These are phyloP conservation scores for Agapostemon virescens DNA, from an alignment of 2,888 invertebrate species.

Conservation along the genomic window DNA sequence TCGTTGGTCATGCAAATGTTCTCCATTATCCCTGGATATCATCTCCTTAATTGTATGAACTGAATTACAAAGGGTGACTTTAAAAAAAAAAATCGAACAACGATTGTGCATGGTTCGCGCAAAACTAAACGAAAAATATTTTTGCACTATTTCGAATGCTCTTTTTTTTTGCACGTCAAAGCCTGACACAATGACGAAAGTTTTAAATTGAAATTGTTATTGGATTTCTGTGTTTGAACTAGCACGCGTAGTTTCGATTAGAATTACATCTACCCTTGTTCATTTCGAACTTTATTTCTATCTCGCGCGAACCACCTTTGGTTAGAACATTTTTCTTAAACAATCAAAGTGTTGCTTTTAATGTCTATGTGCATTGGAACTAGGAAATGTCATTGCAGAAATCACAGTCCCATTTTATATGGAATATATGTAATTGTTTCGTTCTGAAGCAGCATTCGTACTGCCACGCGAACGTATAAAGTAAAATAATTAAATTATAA, in stretches of 20 bases:
- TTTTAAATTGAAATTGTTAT: conserved; percentile 9
- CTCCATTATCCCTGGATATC: neutral
- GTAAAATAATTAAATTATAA: neutral
- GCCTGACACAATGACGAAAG: neutral
- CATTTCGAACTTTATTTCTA: neutral
- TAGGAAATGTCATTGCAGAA: neutral
- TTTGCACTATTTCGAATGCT: neutral
- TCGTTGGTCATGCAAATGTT: neutral
- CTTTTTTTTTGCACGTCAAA: neutral
- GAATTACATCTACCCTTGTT: neutral
- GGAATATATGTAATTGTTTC: neutral
- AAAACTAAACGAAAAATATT: neutral
- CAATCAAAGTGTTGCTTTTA: neutral
- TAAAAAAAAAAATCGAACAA: neutral
- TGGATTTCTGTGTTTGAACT: conserved; percentile 1
- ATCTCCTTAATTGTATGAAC: neutral
- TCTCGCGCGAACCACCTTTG: neutral
- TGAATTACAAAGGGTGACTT: neutral
- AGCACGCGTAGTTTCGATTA: conserved; percentile 2
- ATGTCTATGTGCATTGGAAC: neutral
- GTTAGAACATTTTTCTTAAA: neutral
- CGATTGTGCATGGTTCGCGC: neutral
- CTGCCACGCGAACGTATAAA: neutral
- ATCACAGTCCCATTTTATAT: neutral
- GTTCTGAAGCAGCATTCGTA: neutral